A percentile compares a stretch with the other conserved stretches of the same genome.
Conservation (phyloP, 1,140 invertebrate genomes). For the Sinonovacula constricta region DNA sequence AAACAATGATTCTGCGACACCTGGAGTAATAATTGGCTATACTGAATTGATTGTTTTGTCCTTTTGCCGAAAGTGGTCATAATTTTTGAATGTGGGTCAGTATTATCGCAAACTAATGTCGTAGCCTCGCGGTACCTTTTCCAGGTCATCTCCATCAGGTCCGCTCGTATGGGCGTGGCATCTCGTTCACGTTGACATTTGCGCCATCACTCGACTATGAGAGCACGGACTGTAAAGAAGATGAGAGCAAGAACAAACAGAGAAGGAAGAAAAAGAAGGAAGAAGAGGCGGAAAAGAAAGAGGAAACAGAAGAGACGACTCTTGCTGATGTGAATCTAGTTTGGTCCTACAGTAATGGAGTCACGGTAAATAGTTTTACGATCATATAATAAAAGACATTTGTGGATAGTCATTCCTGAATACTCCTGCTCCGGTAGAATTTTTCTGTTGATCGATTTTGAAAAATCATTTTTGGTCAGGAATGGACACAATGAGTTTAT, state of each 20-base stretch:
- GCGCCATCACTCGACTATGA: conserved; percentile 62
- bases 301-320: conserved; percentile 3
- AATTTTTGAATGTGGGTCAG: neutral
- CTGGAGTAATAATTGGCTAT: no score
- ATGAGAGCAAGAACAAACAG: conserved; percentile 32
- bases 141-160: conserved; percentile 76
- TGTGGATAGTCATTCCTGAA: no score
- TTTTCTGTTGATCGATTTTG: no score
- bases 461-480: no score
- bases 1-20: no score
- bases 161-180: conserved; percentile 74
- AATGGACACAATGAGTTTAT: no score
- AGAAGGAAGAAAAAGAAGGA: conserved; percentile 29
- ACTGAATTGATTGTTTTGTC: no score
- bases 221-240: conserved; percentile 64
- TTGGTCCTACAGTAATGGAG: conserved; percentile 62
- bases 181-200: conserved; percentile 74
- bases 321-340: conserved; percentile 63
- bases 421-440: no score
- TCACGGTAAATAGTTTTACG: no score
- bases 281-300: conserved; percentile 12
- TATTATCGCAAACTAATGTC: neutral
- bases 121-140: neutral
- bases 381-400: no score
- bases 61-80: no score